Conservation (phyloP, 2,888 invertebrate species). For the Polydrusus pterygomalis region DNA sequence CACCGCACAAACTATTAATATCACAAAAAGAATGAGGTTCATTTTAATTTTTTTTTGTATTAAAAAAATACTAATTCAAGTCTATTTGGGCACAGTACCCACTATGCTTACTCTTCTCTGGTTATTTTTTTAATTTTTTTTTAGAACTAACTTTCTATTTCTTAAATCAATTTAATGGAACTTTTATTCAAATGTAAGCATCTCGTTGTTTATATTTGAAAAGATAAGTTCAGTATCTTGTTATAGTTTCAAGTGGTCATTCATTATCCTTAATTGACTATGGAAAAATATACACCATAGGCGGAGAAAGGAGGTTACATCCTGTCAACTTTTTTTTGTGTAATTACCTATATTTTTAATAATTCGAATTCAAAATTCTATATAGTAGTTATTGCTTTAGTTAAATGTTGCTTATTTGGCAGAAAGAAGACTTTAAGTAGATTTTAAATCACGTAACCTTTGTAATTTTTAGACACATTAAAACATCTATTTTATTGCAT, state of each 20-base stretch:
- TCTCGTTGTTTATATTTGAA: conserved; percentile 14
- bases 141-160: too few relatives aligned
- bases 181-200: conserved; percentile 8
- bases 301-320: not conserved
- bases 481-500: too few relatives aligned
- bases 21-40: not conserved
- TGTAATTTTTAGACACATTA: too few relatives aligned
- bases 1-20: not conserved
- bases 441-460: too few relatives aligned
- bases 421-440: too few relatives aligned
- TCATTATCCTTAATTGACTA: conserved; percentile 9
- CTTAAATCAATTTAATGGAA: not conserved
- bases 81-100: too few relatives aligned
- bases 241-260: conserved; percentile 17
- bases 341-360: too few relatives aligned
- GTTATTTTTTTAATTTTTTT: not conserved
- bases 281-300: not conserved
- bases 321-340: too few relatives aligned
- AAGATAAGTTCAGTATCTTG: conserved; percentile 18
- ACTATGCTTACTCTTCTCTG: too few relatives aligned
- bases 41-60: not conserved
- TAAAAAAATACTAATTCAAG: not conserved
- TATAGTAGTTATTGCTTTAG: too few relatives aligned
- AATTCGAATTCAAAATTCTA: too few relatives aligned
- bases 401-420: too few relatives aligned